Percentiles rank a stretch among this genome's conserved stretches.
phyloP scores from a whole-genome alignment of 2,113 vertebrate genomes.

The Bos javanicus region DNA sequence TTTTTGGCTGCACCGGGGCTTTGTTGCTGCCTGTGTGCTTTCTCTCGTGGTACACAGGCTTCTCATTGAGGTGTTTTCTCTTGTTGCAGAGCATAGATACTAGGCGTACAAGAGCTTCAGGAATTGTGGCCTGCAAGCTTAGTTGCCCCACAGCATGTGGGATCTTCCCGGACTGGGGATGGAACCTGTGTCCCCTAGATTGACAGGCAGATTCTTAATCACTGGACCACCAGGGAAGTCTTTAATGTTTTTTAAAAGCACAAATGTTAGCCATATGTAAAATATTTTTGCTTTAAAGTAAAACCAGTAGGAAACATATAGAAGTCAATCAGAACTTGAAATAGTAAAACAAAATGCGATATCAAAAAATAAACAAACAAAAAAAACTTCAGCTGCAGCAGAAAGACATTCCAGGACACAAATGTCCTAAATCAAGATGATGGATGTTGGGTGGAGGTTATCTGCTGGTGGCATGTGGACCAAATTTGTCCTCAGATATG shows the following conservation, averaged over 20 bases:
- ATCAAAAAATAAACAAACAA: not conserved
- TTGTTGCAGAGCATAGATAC: not conserved
- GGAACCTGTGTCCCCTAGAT: not conserved
- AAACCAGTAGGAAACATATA: not conserved
- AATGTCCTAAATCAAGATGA: not conserved
- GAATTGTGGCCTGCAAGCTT: not conserved
- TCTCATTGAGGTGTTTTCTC: not conserved
- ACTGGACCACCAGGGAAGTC: not conserved
- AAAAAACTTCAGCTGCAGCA: rapidly evolving
- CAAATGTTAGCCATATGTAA: not conserved
- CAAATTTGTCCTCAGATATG: not conserved
- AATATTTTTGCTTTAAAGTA: not conserved
- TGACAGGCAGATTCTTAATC: not conserved
- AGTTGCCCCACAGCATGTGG: not conserved
- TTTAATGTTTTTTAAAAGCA: not conserved
- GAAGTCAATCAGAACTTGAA: not conserved
- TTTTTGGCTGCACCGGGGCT: not conserved
- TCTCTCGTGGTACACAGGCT: not conserved
- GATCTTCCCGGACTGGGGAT: not conserved
- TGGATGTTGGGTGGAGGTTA: not conserved
- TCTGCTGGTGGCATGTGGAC: not conserved
- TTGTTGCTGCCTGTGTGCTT: not conserved
- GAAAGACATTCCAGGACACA: not conserved
- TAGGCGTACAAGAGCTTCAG: not conserved
- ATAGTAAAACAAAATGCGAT: not conserved